Evolutionary conservation across 2,113 vertebrate species (phyloP), one percentile per base, ranked within the genome.

Genomic region (Periophthalmus modestus): DNA sequence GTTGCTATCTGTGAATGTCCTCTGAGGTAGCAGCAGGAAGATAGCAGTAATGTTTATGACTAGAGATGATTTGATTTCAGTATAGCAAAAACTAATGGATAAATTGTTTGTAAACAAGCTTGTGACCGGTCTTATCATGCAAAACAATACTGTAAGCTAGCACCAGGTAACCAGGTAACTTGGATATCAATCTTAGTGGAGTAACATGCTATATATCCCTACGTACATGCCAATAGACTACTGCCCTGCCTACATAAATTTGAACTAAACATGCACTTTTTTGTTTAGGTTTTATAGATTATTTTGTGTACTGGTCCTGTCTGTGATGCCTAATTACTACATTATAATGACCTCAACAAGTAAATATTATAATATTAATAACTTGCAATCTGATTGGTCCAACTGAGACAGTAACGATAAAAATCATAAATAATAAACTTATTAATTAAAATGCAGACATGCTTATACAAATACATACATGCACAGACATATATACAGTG

Each of bases 381-480:
- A 54, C 19, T n/a, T 52, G 18, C 19, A 6, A 19, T 1, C 18
- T 54, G 5, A n/a, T 54, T 52, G 48, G 18, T 19, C 55, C 2
- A 11, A 11, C 16, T 62, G 18, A 18, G 7, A 36, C 34, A n/a
- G 11, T 34, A 39, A 19, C 18, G 43, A n/a, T 36, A 21, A 39
- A 33, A 65, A 36, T 55, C 19, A 55, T 55, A 55, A n/a, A 52
- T n/a, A 65, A 65, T 43, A 28, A 34, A 33, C 62, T 43, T 2
- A 43, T 43, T 43, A 43, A 24, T 59, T 71, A 34, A 66, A 74
- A 69, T 63, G 69, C 7, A 66, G 50, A 66, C 79, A 36, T 83
- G 75, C 70, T 55, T 19, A 34, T 16, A 67, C 72, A 55, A 76
- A 63, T 76, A 74, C 46, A 73, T 19, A 65, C 48, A 82, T 16